Evolutionary conservation across 2,113 vertebrate species (phyloP).

Genomic region (Fulica atra): DNA sequence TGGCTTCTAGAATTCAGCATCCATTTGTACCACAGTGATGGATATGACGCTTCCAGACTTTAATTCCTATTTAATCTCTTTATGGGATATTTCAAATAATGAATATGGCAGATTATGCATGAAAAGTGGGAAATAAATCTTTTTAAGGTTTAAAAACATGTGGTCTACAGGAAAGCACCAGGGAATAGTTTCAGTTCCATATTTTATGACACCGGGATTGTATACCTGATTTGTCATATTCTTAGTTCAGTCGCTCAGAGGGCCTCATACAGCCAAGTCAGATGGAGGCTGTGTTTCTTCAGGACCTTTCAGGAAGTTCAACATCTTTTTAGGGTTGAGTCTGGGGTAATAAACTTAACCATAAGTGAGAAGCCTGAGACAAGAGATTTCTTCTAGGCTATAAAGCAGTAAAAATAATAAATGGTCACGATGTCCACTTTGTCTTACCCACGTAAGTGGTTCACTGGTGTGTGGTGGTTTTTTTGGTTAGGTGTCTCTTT

Average conservation of each 20-base stretch:
- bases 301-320: neutral
- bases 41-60: conserved; percentile 58
- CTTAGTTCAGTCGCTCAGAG: neutral
- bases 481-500: neutral
- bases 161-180: conserved; percentile 32
- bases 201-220: conserved; percentile 30
- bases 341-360: neutral
- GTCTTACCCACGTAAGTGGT: neutral
- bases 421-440: neutral
- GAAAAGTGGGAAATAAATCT: conserved; percentile 64
- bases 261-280: neutral
- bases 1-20: conserved; percentile 15
- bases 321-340: neutral
- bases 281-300: neutral
- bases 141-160: conserved; percentile 51
- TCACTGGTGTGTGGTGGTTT: neutral
- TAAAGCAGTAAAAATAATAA: neutral
- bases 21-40: conserved; percentile 58
- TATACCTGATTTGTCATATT: conserved; percentile 26
- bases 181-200: conserved; percentile 30
- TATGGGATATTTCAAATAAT: conserved; percentile 68
- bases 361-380: neutral
- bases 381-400: neutral
- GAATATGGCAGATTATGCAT: conserved; percentile 65
- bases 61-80: conserved; percentile 75